Base-by-base conservation (phyloP, 2,797 vertebrate species). In the Protosalanx chinensis region DNA sequence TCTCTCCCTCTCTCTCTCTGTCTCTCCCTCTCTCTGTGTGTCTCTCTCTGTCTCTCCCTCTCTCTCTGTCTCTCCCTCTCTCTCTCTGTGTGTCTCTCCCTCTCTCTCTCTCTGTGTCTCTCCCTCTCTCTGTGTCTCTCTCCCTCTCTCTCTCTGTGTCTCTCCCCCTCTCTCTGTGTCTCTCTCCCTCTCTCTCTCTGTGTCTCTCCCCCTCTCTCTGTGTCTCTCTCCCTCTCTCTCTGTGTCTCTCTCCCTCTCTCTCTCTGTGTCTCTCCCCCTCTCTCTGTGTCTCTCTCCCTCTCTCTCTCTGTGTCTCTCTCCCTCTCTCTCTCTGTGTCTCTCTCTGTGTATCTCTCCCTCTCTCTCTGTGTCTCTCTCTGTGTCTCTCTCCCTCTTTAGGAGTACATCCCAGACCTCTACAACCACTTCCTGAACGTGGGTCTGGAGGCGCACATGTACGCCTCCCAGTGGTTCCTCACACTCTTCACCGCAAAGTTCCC, bases 401-500 rank as follows among this genome's bases (percentile, higher is more conserved):
- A 99, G 76, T 97, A 94, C 79, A 95, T 99, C 82, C 96, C 96
- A 77, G 97, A 99, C 82, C 92, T 99, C 76, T 99, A 98, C 84
- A 93, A 87, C 88, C 98, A 99, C 90, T 99, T 99, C 79, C 91
- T 98, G 87, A 96, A 96, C 58, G 95, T 98, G 79, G 98, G 96
- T 83, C 93, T 99, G 67, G 98, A 99, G 89, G 98, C 98, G 0
- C 98, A 99, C 81, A 99, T 99, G 98, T 99, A 99, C 5, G 98
- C 98, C 70, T 99, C 97, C 73, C 98, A 99, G 90, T 99, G 98
- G 98, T 99, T 99, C 89, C 96, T 99, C 72, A 99, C 98, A 0
- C 95, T 99, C 78, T 99, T 99, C 90, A 99, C 98, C 57, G 98
- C 98, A 78, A 99, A 99, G 82, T 99, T 99, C 84, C 98, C 98